Conservation (phyloP, 2,113 vertebrate genomes). For the Phoxinus phoxinus region DNA sequence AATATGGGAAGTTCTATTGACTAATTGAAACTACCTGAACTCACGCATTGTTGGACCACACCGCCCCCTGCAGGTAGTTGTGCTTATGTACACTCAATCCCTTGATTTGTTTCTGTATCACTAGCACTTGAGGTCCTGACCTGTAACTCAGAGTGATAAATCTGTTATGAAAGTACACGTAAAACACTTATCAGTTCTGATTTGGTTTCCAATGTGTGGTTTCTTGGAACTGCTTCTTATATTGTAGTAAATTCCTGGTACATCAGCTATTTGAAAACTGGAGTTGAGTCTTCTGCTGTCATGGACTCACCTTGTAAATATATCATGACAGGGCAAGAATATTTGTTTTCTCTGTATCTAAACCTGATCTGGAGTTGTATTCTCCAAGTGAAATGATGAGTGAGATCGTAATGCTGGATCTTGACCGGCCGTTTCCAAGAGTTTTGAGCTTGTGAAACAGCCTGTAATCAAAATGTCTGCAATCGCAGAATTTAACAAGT, state of each 20-base stretch:
- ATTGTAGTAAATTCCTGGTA: conserved; percentile 3
- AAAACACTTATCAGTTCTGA: neutral
- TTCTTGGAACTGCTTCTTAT: neutral
- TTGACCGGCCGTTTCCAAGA: neutral
- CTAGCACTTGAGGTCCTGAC: conserved; percentile 8
- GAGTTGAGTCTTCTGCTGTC: neutral
- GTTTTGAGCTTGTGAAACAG: neutral
- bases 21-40: neutral
- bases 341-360: neutral
- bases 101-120: neutral
- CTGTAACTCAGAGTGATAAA: neutral
- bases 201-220: neutral
- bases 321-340: neutral
- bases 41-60: neutral
- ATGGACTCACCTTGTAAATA: neutral
- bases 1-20: neutral
- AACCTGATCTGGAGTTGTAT: conserved; percentile 11
- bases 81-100: neutral
- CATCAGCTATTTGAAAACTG: conserved; percentile 24
- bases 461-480: neutral
- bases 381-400: conserved; percentile 25
- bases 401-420: conserved; percentile 33
- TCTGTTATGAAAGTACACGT: neutral
- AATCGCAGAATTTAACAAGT: neutral
- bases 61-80: conserved; percentile 44